Evolutionary conservation across 2,113 vertebrate genomes (phyloP), one percentile per base, ranked within the genome.

Genomic region (Centropus unirufus): DNA sequence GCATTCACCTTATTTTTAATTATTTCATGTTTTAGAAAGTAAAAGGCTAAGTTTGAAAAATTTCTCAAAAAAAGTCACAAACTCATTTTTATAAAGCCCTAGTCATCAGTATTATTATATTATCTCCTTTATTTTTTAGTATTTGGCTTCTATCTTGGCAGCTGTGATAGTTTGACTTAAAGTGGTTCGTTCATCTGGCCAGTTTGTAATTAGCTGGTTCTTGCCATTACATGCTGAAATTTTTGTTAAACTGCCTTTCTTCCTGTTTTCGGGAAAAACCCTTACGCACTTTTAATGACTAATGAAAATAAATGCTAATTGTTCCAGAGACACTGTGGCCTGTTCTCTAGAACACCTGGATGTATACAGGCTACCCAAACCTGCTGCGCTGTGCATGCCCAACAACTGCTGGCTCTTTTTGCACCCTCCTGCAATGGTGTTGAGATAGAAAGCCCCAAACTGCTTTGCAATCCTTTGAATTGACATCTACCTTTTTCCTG

Each of bases 191-290:
- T 93, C n/a, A 54, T n/a, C 46, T 77, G 83, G 39, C 14, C n/a
- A 70, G 46, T 51, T 66, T 74, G 59, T 80, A 69, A 80, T 90
- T 73, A 89, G 16, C n/a, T 66, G 26, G 40, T 89, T 66, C 64
- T 80, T 89, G 49, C 64, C 54, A 46, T 82, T 94, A 72, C 1
- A 1, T 67, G 44, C 89, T 79, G 58, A 85, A 27, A 29, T 75
- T 84, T 87, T 87, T 76, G n/a, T 85, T 90, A 44, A 90, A 36
- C 67, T 85, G 63, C 36, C 23, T 87, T 89, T 82, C 91, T 91
- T 90, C 36, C 81, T 73, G 54, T 66, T 77, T 66, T 0, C 8
- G 75, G 75, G 58, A 76, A 94, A 91, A 52, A 29, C 57, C 47
- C 54, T 54, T 47, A 82, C 76, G 27, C 19, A 9, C 67, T 95